A percentile compares a stretch with the other conserved stretches of the same genome.
phyloP scores from a whole-genome alignment of 2,113 vertebrate species.

The Callaeas wilsoni region DNA sequence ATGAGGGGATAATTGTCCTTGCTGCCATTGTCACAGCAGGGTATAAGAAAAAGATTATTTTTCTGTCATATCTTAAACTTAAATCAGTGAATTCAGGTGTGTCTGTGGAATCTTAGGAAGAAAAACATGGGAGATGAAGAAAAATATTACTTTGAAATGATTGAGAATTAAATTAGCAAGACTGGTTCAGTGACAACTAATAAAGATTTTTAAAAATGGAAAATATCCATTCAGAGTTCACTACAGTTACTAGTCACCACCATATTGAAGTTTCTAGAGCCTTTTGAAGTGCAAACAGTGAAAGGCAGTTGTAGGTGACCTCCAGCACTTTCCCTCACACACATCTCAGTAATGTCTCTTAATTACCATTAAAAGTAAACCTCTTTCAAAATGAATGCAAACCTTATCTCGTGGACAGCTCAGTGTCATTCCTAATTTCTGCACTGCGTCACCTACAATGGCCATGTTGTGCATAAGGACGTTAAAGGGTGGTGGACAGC shows the following conservation, averaged over 20 bases:
- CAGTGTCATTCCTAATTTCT: neutral
- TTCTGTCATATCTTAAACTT: neutral
- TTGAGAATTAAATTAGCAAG: constrained; percentile 21
- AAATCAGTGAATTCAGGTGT: neutral
- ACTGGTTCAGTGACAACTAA: neutral
- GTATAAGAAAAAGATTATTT: constrained; percentile 3
- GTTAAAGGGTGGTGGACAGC: neutral
- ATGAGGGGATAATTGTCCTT: neutral
- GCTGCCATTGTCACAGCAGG: neutral
- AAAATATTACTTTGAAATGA: constrained; percentile 10
- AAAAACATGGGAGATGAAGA: neutral
- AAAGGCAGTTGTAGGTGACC: neutral
- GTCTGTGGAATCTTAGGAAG: neutral
- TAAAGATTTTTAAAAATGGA: constrained; percentile 9
- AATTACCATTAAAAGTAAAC: neutral
- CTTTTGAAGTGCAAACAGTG: neutral
- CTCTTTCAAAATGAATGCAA: neutral
- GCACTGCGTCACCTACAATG: neutral
- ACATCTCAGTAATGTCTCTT: neutral
- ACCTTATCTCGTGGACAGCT: neutral
- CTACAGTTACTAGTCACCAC: neutral
- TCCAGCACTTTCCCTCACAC: neutral
- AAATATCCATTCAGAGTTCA: neutral
- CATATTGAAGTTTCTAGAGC: neutral
- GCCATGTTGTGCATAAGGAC: too few relatives aligned